phyloP scores from a whole-genome alignment of 1,140 invertebrate genomes.

The Drosophila pandora region DNA sequence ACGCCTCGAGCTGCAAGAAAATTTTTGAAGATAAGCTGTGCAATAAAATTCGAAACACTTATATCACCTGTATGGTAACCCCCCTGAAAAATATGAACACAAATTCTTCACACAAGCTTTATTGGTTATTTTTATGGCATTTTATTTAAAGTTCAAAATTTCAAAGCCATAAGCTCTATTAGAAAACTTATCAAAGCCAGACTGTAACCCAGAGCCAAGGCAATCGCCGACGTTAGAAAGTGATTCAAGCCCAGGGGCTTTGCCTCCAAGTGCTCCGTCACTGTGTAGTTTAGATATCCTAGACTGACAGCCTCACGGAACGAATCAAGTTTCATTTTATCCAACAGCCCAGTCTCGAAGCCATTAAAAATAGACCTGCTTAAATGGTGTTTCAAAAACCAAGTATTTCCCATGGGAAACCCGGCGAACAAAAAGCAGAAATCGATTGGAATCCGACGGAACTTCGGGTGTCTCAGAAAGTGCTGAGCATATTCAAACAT shows the following conservation, averaged over 20 bases:
- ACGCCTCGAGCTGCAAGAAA: slow-evolving; percentile 6
- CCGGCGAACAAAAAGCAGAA: slow-evolving; percentile 45
- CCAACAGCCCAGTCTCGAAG: slow-evolving; percentile 44
- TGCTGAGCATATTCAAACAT: slow-evolving; percentile 52
- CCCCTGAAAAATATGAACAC: too few species aligned
- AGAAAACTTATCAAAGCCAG: slow-evolving; percentile 8
- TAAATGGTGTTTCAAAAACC: slow-evolving; percentile 47
- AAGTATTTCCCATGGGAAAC: slow-evolving; percentile 52
- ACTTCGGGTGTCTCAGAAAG: slow-evolving; percentile 39
- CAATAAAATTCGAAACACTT: slow-evolving; percentile 7
- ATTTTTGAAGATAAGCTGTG: slow-evolving; percentile 25
- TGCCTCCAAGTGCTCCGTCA: slow-evolving; percentile 26
- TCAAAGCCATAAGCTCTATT: neutral
- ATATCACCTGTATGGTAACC: neutral
- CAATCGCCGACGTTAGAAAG: slow-evolving; percentile 30
- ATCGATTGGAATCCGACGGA: slow-evolving; percentile 36
- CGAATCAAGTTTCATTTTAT: slow-evolving; percentile 47
- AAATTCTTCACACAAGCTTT: neutral
- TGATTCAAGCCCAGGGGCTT: slow-evolving; percentile 37
- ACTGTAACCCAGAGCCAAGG: slow-evolving; percentile 10
- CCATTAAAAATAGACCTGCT: slow-evolving; percentile 46
- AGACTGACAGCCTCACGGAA: slow-evolving; percentile 32
- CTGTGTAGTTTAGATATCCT: slow-evolving; percentile 38
- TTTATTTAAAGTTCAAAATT: neutral
- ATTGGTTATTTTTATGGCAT: neutral